Percentiles rank a stretch among this genome's conserved stretches.
Evolutionary conservation across 2,888 invertebrate genomes (phyloP).

Genomic region (Monopis laevigella): DNA sequence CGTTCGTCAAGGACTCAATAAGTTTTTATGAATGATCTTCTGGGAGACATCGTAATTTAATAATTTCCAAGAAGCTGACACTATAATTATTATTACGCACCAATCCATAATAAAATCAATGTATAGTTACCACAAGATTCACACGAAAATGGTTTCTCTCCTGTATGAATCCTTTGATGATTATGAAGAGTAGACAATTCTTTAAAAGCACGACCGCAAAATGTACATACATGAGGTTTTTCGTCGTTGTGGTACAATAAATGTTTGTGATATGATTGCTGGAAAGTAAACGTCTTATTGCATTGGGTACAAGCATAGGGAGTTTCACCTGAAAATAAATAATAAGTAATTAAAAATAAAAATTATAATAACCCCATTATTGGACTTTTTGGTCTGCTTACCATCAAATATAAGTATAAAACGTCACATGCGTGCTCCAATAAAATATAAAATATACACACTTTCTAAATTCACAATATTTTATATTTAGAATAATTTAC

Average conservation of each 20-base stretch:
- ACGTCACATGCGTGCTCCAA: background rate
- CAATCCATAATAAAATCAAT: no score
- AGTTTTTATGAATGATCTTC: no score
- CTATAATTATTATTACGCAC: no score
- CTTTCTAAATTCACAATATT: no score
- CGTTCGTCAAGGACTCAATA: no score
- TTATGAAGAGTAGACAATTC: constrained; percentile 88
- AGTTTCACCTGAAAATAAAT: constrained; percentile 80
- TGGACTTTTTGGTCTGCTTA: background rate
- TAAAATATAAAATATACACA: no score
- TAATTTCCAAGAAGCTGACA: no score
- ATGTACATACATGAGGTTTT: constrained; percentile 79
- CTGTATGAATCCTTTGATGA: constrained; percentile 85
- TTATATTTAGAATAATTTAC: no score
- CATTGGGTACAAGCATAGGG: constrained; percentile 85
- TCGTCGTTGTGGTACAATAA: constrained; percentile 87
- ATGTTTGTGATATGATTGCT: constrained; percentile 91
- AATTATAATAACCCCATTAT: background rate
- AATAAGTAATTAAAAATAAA: constrained; percentile 7
- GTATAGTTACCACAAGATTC: constrained; percentile 80
- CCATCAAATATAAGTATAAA: background rate
- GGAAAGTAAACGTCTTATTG: constrained; percentile 87
- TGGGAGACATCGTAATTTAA: no score
- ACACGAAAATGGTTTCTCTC: constrained; percentile 87
- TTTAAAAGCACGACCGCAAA: constrained; percentile 85